Evolutionary conservation across 2,797 vertebrate species (phyloP).

Genomic region (Pseudotriccus pelzelni): DNA sequence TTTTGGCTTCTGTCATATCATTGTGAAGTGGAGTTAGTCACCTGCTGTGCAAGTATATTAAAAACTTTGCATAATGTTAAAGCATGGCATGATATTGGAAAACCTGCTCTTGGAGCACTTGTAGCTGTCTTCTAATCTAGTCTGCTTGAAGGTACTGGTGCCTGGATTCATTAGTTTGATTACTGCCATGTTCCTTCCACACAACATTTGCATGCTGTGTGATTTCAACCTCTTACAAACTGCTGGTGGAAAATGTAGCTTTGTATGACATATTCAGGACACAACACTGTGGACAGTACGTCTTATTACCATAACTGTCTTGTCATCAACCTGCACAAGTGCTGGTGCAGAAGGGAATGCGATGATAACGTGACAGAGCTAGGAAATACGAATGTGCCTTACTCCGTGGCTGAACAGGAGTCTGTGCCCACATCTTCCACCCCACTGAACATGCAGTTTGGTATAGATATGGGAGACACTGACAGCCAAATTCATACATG

Average conservation of each 20-base stretch:
- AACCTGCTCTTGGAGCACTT: background rate
- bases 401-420: background rate
- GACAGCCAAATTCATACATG: background rate
- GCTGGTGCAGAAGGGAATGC: background rate
- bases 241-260: background rate
- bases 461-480: background rate
- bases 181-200: background rate
- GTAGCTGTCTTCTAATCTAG: background rate
- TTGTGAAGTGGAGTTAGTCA: background rate
- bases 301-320: background rate
- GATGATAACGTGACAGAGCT: background rate
- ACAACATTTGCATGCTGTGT: background rate
- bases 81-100: background rate
- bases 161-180: background rate
- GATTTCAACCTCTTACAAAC: background rate
- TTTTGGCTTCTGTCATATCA: background rate
- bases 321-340: background rate
- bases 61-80: background rate
- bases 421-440: background rate
- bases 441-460: fast-evolving
- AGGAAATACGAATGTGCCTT: background rate
- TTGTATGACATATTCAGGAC: background rate
- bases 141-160: background rate
- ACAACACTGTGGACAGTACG: background rate
- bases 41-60: background rate